Evolutionary conservation across 2,797 vertebrate species (phyloP), one percentile per base, ranked within the genome.

Genomic region (Urosaurus nigricauda): DNA sequence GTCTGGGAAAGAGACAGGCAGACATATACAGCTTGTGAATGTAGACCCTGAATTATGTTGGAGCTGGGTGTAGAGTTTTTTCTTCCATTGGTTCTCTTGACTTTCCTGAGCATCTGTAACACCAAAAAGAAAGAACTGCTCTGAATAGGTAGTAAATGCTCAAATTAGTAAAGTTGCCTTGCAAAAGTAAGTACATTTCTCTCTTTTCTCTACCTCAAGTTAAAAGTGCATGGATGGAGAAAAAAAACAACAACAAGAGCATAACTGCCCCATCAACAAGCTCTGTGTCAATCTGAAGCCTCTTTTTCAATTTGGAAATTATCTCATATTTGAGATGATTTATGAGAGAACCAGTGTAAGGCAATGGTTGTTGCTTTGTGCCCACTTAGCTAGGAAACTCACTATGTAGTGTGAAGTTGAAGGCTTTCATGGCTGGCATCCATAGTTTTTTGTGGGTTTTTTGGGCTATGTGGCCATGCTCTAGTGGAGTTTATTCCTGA

Each of bases 1-100:
- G 86, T 92, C 86, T 91, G 47, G 81, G 86, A 93, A 93, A 86
- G 82, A 91, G 86, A 83, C 87, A 86, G 78, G 88, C 74, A 47
- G 73, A 83, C 86, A 85, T 24, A 60, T 4, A 3, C 29, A 78
- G 12, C 21, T 92, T 93, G 90, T 80, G 68, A 74, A 87, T 85
- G 91, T 80, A 37, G 86, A 86, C 53, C 91, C 85, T 87, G 84
- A 89, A 91, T 83, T 82, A 56, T 26, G 24, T 60, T 51, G 51
- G 63, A 73, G 74, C 35, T 16, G 43, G 71, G 26, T 40, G 37
- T 37, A 24, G 37, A 35, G 51, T 47, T 63, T 35, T 3, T 60
- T 1, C 29, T 43, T 26, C 47, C 43, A 60, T 1, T 1, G 6
- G 37, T 35, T n/a, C 40, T 17, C 17, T 60, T 65, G 24, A 13